Conservation (phyloP, 2,113 vertebrate species). For the Plecotus auritus region DNA sequence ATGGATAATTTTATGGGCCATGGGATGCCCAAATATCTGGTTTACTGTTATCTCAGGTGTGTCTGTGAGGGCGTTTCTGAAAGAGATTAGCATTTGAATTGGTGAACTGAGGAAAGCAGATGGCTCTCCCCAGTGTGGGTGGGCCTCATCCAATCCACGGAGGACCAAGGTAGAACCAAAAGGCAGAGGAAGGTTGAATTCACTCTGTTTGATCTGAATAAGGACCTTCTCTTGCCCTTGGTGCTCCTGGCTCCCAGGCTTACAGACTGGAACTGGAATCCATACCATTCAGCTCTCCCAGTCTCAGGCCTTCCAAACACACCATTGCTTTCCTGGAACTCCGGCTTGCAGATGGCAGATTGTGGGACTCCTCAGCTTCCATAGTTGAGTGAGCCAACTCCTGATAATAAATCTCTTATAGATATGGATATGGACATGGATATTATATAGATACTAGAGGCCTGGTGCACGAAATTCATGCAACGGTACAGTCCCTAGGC, state of each 20-base stretch:
- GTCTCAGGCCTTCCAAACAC: neutral
- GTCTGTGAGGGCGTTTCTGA: neutral
- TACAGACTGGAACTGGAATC: neutral
- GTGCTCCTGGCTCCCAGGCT: neutral
- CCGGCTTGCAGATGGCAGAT: neutral
- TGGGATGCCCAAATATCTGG: neutral
- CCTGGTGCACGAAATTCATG: too few species aligned
- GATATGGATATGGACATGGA: neutral
- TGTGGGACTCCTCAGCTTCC: neutral
- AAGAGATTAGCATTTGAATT: neutral
- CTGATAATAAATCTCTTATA: neutral
- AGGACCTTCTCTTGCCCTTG: neutral
- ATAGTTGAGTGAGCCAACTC: neutral
- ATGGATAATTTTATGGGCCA: neutral
- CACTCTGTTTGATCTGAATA: neutral
- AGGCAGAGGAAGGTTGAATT: neutral
- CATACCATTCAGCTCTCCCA: neutral
- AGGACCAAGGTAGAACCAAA: neutral
- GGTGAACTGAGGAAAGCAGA: neutral
- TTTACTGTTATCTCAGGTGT: neutral
- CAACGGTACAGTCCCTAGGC: too few species aligned
- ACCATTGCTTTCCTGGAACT: neutral
- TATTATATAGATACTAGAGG: too few species aligned
- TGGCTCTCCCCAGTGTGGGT: neutral
- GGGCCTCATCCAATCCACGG: neutral